Conservation (phyloP, 2,888 invertebrate genomes). For the Ceriagrion tenellum region DNA sequence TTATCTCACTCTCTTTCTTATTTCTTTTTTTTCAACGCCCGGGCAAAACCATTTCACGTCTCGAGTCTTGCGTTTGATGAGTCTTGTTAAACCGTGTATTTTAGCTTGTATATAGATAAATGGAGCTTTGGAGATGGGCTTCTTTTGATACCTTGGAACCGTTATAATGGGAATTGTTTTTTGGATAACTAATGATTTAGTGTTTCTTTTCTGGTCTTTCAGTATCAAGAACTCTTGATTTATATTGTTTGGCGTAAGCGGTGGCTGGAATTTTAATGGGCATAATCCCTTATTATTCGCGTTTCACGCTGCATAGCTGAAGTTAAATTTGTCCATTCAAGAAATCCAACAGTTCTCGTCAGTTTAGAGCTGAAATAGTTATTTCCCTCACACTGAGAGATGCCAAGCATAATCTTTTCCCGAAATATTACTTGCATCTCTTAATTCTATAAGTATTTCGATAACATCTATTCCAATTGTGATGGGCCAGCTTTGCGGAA, state of each 20-base stretch:
- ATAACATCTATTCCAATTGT: no score
- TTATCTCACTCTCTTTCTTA: not conserved
- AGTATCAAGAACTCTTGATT: not conserved
- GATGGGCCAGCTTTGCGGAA: no score
- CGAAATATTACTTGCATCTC: no score
- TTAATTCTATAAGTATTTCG: no score
- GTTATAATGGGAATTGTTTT: slow-evolving; percentile 1
- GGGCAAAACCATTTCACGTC: not conserved
- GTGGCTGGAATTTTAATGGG: not conserved
- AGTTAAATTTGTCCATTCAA: no score
- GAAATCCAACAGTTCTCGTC: no score
- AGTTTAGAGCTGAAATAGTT: no score
- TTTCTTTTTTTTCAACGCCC: not conserved
- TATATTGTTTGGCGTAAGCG: not conserved
- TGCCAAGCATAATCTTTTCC: no score
- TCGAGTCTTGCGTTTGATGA: not conserved
- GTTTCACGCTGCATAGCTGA: not conserved
- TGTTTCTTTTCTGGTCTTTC: not conserved
- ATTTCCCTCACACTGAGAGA: no score
- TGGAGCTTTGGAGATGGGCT: not conserved
- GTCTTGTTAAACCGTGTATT: not conserved
- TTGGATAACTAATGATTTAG: not conserved
- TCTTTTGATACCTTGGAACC: not conserved
- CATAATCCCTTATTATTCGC: not conserved
- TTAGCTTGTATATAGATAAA: not conserved